Evolutionary conservation across 2,888 invertebrate species (phyloP), one percentile per base, ranked within the genome.

Genomic region (Caradrina clavipalpis): DNA sequence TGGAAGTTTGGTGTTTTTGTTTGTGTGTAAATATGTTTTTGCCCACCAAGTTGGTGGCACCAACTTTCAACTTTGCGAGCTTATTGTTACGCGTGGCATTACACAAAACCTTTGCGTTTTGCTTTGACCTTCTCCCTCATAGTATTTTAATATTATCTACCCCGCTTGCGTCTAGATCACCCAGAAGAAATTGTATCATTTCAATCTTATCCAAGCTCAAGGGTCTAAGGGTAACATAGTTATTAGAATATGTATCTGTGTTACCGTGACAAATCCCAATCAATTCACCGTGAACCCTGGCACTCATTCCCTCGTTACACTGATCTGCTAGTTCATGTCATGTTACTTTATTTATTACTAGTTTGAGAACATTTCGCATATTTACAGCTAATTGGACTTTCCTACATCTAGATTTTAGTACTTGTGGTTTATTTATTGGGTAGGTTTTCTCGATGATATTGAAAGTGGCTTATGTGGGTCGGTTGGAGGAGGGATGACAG

Each of bases 221-320:
- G 69, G 62, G 69, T 57, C 66, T 49, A 13, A 42, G 69, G 57
- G 15, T 51, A 49, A 31, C 31, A 50, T 69, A 73, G 10, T 78
- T 73, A 78, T 64, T 55, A 35, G 57, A 39, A 22, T 51, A 68
- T 68, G 69, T 54, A 73, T 73, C 73, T 64, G 57, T 72, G 80
- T 26, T 76, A 51, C 17, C 82, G 82, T 82, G 82, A 78, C 72
- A 63, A 78, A 61, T 26, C 6, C 42, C 42, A 64, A 64, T 82
- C 19, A 82, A 78, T 80, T 65, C 42, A 35, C 26, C 22, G 19
- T 72, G 75, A 76, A 72, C 80, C 68, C 49, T 69, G 58, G 64
- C 58, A 56, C 55, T 65, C 10, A 53, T 39, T 42, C 42, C 49
- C 45, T 60, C 53, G 54, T 39, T 68, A 31, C 49, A 17, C 45